Base-by-base conservation (phyloP, 2,888 invertebrate genomes). In the Beris chalybata region DNA sequence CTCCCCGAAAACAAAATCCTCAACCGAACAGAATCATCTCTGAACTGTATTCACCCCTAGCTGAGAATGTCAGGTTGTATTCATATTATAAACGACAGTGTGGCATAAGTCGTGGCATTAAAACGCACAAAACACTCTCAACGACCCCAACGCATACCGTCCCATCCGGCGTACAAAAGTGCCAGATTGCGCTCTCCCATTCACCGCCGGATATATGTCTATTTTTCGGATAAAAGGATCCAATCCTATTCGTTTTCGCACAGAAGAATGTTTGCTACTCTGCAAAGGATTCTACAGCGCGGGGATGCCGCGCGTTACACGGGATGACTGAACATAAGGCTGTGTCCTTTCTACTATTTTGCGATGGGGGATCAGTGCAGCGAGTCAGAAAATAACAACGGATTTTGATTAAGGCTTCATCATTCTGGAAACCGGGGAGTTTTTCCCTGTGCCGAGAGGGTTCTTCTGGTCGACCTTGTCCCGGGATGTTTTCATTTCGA, bases 311-410 rank as follows among this genome's bases (percentile, higher is more conserved):
- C 13, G 13, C 13, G 2, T 38, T 29, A 15, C 4, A 47, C 31
- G 31, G 30, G 58, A 48, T 30, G 58, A 61, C 11, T 29, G 29
- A 61, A 38, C 61, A 48, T 47, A 47, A 9, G 38, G 61, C 52
- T 32, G 32, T 32, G 32, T 29, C 45, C 47, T 55, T 64, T 48
- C 43, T 38, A 54, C 53, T 59, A 44, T 65, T n/a, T 65, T 65
- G 65, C 57, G 44, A 43, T 61, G 76, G 73, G 77, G 82, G 82
- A 83, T 84, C 82, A 82, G 83, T 82, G 83, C 83, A 84, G 79
- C 83, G 82, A 82, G 79, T 81, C 79, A 84, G 84, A 85, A 85
- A 84, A 84, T 83, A 82, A 84, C 83, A 83, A 81, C 81, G 79
- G 81, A 81, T 80, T 80, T 80, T 80, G 80, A 80, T 80, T 80